A percentile compares a stretch with the other conserved stretches of the same genome.
phyloP scores from a whole-genome alignment of 2,797 vertebrate genomes.

The Ataeniobius toweri region DNA sequence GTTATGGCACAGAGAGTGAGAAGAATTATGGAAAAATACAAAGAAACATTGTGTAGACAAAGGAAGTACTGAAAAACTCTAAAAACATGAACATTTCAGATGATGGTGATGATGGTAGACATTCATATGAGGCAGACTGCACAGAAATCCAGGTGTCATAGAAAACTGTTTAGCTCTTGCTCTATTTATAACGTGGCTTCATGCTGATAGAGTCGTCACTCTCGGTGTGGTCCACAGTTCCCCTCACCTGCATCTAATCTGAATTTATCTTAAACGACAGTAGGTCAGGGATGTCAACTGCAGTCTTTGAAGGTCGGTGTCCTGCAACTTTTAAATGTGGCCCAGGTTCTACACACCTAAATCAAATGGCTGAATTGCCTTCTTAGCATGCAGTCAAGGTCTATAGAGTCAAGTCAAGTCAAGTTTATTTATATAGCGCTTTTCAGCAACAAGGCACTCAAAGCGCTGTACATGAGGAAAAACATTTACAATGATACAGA shows the following conservation, averaged over 20 bases:
- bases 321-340: background rate
- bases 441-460: too few relatives aligned
- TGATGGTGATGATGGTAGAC: constrained; percentile 8
- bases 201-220: constrained; percentile 53
- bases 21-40: too few relatives aligned
- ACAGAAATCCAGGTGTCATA: constrained; percentile 60
- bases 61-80: constrained; percentile 10
- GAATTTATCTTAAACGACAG: background rate
- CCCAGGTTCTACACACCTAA: background rate
- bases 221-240: constrained; percentile 41
- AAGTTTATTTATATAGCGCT: too few relatives aligned
- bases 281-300: background rate
- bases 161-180: constrained; percentile 37
- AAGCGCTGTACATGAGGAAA: too few relatives aligned
- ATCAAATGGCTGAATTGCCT: background rate
- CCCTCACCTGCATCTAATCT: constrained; percentile 32
- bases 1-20: background rate
- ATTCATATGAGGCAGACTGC: constrained; percentile 29
- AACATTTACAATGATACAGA: too few relatives aligned
- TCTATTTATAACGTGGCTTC: constrained; percentile 64
- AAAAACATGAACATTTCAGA: background rate
- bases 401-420: too few relatives aligned
- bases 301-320: background rate
- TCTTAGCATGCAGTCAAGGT: too few relatives aligned
- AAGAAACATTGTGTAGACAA: background rate